Base-by-base conservation (phyloP, 2,797 vertebrate genomes). In the Choloepus didactylus region DNA sequence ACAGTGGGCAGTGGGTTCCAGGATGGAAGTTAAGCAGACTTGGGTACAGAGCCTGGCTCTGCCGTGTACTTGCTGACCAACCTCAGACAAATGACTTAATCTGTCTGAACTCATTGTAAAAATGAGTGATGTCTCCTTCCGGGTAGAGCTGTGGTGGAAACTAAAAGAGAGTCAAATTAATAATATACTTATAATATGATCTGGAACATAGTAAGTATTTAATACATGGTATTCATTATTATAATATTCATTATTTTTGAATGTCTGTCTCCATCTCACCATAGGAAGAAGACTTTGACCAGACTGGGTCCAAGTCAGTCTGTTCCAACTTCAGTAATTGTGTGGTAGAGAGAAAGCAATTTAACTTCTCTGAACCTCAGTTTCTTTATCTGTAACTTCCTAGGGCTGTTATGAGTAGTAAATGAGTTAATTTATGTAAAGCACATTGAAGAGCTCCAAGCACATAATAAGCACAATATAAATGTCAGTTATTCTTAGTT, bases 351-450 rank as follows among this genome's bases (percentile, higher is more conserved):
- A 41, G 10, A 44, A 95, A 96, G 27, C 91, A 67, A 64, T 7
- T 95, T 86, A 85, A 92, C 23, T n/a, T 83, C 44, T 27, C 70
- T 62, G n/a, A 84, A 9, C 38, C 27, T 96, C 62, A 2, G n/a
- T 85, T 88, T 93, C 29, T 67, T 73, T 77, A 70, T 87, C 44
- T 62, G 19, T 94, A 66, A 86, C 10, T 75, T 93, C 44, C 60
- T 66, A 70, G 56, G 21, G 82, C 21, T 66, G 1, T n/a, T 59
- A 82, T 15, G 59, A 38, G 51, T 73, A 10, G 64, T 93, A 77
- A 82, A 69, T 94, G 19, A 87, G 3, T 60, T 86, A 44, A 84
- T 84, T 19, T 83, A 38, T n/a, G 7, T 72, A 86, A 89, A 96
- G 35, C 19, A 67, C 31, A 46, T 79, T 59, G 7, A 44, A 64